phyloP scores from a whole-genome alignment of 2,113 vertebrate species.

The Cyphomyrus discorhynchus region DNA sequence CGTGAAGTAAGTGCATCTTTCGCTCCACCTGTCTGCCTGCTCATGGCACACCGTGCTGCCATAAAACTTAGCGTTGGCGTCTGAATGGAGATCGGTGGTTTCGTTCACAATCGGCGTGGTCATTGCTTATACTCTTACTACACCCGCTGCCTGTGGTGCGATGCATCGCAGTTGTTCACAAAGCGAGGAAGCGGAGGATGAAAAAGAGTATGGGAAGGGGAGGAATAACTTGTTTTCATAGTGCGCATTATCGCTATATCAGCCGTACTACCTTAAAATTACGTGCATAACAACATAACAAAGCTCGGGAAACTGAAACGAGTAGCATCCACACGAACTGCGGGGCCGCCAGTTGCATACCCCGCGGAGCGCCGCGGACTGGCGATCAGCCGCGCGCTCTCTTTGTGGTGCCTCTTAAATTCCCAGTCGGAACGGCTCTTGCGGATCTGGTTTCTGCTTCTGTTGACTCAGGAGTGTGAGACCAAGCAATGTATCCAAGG shows the following conservation, averaged over 20 bases:
- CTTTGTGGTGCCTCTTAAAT: neutral
- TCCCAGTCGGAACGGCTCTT: slow-evolving; percentile 25
- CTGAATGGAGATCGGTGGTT: neutral
- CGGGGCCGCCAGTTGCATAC: neutral
- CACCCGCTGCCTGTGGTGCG: neutral
- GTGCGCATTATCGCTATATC: neutral
- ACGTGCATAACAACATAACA: no score
- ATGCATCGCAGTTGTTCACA: neutral
- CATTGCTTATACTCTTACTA: neutral
- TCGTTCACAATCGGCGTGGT: neutral
- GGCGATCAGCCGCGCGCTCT: neutral
- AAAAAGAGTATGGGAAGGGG: neutral
- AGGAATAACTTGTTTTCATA: neutral
- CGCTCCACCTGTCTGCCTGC: slow-evolving; percentile 25
- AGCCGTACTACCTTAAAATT: neutral
- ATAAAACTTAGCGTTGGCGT: neutral
- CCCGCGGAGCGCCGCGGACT: neutral
- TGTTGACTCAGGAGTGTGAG: slow-evolving; percentile 53
- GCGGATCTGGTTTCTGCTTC: slow-evolving; percentile 57
- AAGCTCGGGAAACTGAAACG: neutral
- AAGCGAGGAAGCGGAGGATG: neutral
- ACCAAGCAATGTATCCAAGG: slow-evolving; percentile 56
- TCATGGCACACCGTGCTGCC: neutral
- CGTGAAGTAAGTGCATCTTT: slow-evolving; percentile 40
- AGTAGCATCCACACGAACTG: neutral